Percentiles rank a stretch among this genome's conserved stretches.
These are phyloP conservation scores for Geotrypetes seraphini DNA, from an alignment of 2,797 vertebrate genomes.

Conservation along the genomic window DNA sequence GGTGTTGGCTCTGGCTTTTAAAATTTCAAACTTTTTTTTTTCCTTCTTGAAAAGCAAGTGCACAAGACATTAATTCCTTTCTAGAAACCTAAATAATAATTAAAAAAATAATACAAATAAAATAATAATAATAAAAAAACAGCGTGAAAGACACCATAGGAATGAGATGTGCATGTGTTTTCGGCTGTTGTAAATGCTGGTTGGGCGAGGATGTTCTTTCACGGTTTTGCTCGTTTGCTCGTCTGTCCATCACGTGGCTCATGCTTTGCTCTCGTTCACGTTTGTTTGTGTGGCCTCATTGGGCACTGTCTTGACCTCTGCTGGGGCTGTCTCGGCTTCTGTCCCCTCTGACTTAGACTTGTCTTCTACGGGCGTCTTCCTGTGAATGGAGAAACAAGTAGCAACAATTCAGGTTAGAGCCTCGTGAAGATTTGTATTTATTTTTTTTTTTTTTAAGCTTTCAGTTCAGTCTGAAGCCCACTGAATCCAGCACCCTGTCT, in stretches of 20 bases:
- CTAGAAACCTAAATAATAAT: slow-evolving; percentile 48
- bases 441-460: no score
- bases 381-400: slow-evolving; percentile 38
- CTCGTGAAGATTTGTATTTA: no score
- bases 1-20: no score
- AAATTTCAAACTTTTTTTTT: no score
- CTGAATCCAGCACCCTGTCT: no score
- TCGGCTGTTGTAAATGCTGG: slow-evolving; percentile 37
- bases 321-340: slow-evolving; percentile 62
- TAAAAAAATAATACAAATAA: slow-evolving; percentile 26
- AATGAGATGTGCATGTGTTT: slow-evolving; percentile 45
- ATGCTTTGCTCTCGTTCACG: slow-evolving; percentile 80
- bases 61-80: slow-evolving; percentile 59
- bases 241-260: slow-evolving; percentile 59
- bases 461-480: no score
- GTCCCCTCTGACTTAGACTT: slow-evolving; percentile 63
- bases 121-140: slow-evolving; percentile 57
- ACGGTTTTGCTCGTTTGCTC: slow-evolving; percentile 39
- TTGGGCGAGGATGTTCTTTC: slow-evolving; percentile 63
- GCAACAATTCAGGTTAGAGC: background rate
- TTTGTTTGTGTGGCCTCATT: slow-evolving; percentile 83
- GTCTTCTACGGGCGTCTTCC: slow-evolving; percentile 74
- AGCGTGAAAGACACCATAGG: slow-evolving; percentile 89
- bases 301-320: slow-evolving; percentile 73
- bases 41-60: slow-evolving; percentile 66